Evolutionary conservation across 1,140 invertebrate species (phyloP), one percentile per base, ranked within the genome.

Genomic region (Ceratina calcarata): DNA sequence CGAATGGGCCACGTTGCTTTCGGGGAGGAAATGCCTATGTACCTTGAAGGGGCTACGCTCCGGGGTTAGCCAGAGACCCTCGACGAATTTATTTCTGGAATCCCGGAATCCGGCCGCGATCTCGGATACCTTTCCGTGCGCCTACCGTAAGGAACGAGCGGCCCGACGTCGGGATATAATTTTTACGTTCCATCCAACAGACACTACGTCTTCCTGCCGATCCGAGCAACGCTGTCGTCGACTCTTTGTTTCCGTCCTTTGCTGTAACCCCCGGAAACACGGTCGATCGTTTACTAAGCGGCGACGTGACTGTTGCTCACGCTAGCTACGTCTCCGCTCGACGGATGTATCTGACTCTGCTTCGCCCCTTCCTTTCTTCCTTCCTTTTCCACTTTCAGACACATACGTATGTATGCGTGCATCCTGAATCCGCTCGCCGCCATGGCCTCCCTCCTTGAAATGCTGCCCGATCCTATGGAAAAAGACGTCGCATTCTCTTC

Each of bases 401-500:
- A n/a, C 3, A 45, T 45, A 45, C 37, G 37, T 45, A 10, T 45
- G 37, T 45, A 45, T 10, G 37, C 37, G 37, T 10, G 37, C 37
- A 45, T 10, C 55, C 64, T 13, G 32, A 37, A 77, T 61, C 55
- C 22, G 51, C 49, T 51, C 45, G 57, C 75, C 57, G 20, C 16
- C 22, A 20, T 62, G 55, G 27, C 65, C 8, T 16, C n/a, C 62
- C 45, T 53, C 75, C 57, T 16, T 20, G n/a, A 78, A 71, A 78
- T 78, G 24, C 67, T 45, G 27, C 24, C 45, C 37, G 74, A 76
- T 60, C 18, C 55, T n/a, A 15, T 6, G 55, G 65, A 16, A 37
- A 67, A 71, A 64, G 76, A 64, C 68, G 27, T 62, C 4, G 76
- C 64, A 18, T 78, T 45, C 53, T 73, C 77, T 55, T 57, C 22